Evolutionary conservation across 2,888 invertebrate genomes (phyloP), one percentile per base, ranked within the genome.

Genomic region (Acrobasis repandana): DNA sequence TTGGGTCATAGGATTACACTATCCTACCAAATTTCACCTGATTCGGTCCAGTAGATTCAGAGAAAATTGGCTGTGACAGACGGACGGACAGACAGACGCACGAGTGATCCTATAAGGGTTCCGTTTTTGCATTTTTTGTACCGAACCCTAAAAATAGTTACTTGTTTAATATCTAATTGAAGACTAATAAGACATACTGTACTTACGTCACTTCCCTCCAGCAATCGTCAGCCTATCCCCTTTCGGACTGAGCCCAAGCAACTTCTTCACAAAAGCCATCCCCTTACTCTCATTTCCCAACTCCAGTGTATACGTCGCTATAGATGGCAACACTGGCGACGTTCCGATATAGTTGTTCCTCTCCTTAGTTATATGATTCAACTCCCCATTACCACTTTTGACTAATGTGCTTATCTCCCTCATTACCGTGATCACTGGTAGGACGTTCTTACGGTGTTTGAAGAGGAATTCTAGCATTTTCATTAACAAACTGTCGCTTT

Each of bases 361-460:
- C 65, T 89, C 90, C 51, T 76, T 84, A 0, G 76, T 73, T 0
- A 73, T 60, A 50, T 90, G 86, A 28, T 74, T 85, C 2, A 89
- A 60, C 54, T 88, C 86, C 0, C 87, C 85, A 5, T 83, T 83
- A 0, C 69, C 79, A 8, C 82, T 86, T 51, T 76, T 85, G 0
- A 90, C 83, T 3, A 88, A 54, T 0, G 90, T 88, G 28, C 78
- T 85, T 0, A 90, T 85, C 50, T 90, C 90, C 8, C 88, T 63
- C 64, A 86, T 80, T 0, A 89, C 83, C 0, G 83, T 83, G 1
- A 87, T 74, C 0, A 89, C 77, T 1, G 90, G 90, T 0, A 85
- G 47, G 0, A 85, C 73, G 9, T 71, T 80, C 56, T 70, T 80
- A 0, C 84, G 72, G 38, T 87, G 79, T 50, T 73, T 82, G 0